phyloP scores from a whole-genome alignment of 1,140 invertebrate species.

The Episyrphus balteatus region DNA sequence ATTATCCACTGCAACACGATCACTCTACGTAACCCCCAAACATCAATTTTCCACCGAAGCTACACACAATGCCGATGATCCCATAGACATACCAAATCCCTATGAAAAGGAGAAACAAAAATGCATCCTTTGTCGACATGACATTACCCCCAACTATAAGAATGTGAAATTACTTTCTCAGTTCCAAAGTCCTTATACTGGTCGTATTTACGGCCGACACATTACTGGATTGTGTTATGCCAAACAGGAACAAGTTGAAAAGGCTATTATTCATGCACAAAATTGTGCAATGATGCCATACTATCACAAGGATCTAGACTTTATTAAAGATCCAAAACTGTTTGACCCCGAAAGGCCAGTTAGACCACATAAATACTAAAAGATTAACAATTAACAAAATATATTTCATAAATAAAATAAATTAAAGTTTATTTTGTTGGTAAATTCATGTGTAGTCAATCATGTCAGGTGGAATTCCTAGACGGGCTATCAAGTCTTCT shows the following conservation, averaged over 20 bases:
- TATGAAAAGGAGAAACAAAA: constrained; percentile 58
- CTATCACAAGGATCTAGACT: constrained; percentile 64
- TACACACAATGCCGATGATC: constrained; percentile 35
- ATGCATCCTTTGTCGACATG: constrained; percentile 81
- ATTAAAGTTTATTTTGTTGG: not conserved
- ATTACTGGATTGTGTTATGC: constrained; percentile 74
- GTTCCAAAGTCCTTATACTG: constrained; percentile 89
- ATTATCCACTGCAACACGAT: not conserved
- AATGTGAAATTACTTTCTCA: constrained; percentile 85
- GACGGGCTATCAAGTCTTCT: constrained; percentile 8
- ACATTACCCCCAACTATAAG: constrained; percentile 81
- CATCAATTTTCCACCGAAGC: not conserved
- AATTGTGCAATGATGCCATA: constrained; percentile 63
- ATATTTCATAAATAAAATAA: not conserved
- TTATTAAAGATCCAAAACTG: constrained; percentile 70
- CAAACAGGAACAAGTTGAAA: constrained; percentile 59
- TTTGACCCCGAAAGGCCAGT: constrained; percentile 76
- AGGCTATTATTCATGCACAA: constrained; percentile 61
- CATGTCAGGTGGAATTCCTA: constrained; percentile 18
- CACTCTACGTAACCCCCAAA: not conserved
- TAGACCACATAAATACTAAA: constrained; percentile 63
- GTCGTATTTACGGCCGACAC: constrained; percentile 78
- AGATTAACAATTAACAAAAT: not conserved
- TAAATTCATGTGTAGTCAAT: constrained; percentile 12
- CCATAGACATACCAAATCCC: constrained; percentile 68